Evolutionary conservation across 2,113 vertebrate genomes (phyloP), one percentile per base, ranked within the genome.

Genomic region (Lamprologus speciosus): DNA sequence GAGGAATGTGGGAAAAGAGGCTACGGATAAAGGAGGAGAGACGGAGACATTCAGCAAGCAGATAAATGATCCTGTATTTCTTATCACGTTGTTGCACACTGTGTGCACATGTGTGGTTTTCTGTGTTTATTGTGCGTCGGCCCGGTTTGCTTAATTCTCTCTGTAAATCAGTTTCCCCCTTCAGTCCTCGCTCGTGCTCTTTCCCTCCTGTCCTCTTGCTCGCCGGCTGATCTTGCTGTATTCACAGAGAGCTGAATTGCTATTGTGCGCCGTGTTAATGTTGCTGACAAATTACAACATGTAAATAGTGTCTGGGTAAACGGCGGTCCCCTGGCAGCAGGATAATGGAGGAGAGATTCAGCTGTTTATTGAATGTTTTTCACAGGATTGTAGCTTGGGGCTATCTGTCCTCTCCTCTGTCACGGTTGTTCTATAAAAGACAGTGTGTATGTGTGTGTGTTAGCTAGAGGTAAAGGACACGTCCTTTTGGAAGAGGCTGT

Each of bases 251-350:
- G 78, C 55, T 93, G 78, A 91, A 63, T 85, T 75, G 42, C 89
- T 21, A 51, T 92, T 88, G 83, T 91, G 90, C n/a, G 0, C 53
- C 8, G 58, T 79, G 84, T 88, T 93, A 89, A 91, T 88, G 91
- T 84, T 87, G 87, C 84, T 90, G 93, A 94, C 89, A 95, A 93
- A 94, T 94, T 91, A 93, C 87, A 90, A 84, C 83, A 87, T 89
- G 87, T 92, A 88, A 92, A 93, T 75, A 81, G 83, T 12, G 88
- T 85, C 83, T 83, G 88, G 85, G 81, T 81, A 47, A 45, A 42
- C 51, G 53, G 37, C 2, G n/a, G n/a, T 73, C 84, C 53, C 55
- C 33, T 40, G 79, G 90, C 87, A 57, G 87, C 23, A 3, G 82
- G 35, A 92, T 85, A 90, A 90, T 90, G 35, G 85, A 88, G 35